Percentiles rank a stretch among this genome's conserved stretches.
These are phyloP conservation scores for Corynorhinus townsendii DNA, from an alignment of 2,113 vertebrate species.

Conservation along the genomic window DNA sequence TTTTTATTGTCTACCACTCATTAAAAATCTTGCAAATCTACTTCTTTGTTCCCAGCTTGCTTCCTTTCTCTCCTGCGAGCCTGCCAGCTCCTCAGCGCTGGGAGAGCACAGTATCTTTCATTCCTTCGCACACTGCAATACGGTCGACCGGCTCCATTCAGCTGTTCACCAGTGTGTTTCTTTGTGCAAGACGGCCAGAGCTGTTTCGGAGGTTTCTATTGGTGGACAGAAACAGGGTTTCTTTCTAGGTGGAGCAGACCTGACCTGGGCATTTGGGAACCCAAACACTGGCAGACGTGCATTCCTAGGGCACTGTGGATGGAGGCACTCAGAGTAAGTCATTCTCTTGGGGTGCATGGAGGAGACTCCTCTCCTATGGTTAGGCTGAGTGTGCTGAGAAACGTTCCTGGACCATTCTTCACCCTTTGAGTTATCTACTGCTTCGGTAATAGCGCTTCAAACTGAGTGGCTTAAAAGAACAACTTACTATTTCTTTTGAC, in stretches of 20 bases:
- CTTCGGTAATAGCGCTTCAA: neutral
- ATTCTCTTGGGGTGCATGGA: neutral
- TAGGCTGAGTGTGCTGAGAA: neutral
- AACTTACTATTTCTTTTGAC: neutral
- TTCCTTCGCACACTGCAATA: rapidly evolving
- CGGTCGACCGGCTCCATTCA: neutral
- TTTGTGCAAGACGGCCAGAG: neutral
- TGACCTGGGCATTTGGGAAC: neutral
- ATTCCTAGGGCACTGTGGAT: neutral
- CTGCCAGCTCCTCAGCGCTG: rapidly evolving
- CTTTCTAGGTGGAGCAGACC: neutral
- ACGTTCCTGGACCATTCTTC: neutral
- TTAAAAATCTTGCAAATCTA: neutral
- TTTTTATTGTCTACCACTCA: neutral
- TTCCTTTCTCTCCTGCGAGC: neutral
- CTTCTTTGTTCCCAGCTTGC: neutral
- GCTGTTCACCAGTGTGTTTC: neutral
- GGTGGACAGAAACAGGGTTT: neutral
- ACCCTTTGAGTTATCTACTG: neutral
- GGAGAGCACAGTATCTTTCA: rapidly evolving
- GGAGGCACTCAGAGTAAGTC: neutral
- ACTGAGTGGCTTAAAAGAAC: neutral
- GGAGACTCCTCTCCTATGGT: neutral
- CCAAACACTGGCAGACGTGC: neutral
- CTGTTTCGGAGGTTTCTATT: neutral